Evolutionary conservation across 2,888 invertebrate species (phyloP).

Genomic region (Cremastinae sp.): DNA sequence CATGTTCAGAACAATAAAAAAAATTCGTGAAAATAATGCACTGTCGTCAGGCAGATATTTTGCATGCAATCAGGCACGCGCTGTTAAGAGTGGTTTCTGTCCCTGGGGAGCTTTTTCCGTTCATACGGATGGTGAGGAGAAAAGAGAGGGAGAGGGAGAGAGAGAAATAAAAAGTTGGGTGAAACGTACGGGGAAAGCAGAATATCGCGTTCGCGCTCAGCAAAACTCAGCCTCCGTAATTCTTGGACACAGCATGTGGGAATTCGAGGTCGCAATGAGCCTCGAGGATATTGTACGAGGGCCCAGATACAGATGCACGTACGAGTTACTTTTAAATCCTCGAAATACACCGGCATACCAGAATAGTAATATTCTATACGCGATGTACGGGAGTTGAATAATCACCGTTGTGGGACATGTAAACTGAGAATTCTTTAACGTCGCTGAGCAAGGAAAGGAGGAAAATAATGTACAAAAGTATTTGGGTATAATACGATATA

Average conservation of each 20-base stretch:
- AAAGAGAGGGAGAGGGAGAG: conserved; percentile 24
- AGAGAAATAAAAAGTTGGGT: neutral
- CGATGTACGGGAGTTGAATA: conserved; percentile 25
- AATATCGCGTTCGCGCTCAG: conserved; percentile 33
- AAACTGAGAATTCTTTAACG: conserved; percentile 36
- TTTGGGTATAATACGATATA: neutral
- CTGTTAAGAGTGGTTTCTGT: conserved; percentile 46
- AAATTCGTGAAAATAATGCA: conserved; percentile 38
- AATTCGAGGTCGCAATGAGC: conserved; percentile 28
- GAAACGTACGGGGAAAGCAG: conserved; percentile 1
- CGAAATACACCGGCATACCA: conserved; percentile 25
- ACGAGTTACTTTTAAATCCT: conserved; percentile 50
- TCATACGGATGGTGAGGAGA: conserved; percentile 35
- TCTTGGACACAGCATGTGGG: conserved; percentile 48
- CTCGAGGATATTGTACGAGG: conserved; percentile 10
- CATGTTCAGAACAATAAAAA: neutral
- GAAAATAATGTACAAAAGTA: too few species aligned
- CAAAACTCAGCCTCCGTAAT: conserved; percentile 45
- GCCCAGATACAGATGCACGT: conserved; percentile 14
- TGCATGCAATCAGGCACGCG: conserved; percentile 39
- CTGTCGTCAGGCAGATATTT: conserved; percentile 26
- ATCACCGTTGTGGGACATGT: conserved; percentile 50
- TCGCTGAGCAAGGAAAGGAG: neutral
- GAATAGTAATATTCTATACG: conserved; percentile 37
- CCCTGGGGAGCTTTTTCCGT: conserved; percentile 52